A percentile compares a stretch with the other conserved stretches of the same genome.
Conservation (phyloP, 2,797 vertebrate genomes). For the Mustela erminea region DNA sequence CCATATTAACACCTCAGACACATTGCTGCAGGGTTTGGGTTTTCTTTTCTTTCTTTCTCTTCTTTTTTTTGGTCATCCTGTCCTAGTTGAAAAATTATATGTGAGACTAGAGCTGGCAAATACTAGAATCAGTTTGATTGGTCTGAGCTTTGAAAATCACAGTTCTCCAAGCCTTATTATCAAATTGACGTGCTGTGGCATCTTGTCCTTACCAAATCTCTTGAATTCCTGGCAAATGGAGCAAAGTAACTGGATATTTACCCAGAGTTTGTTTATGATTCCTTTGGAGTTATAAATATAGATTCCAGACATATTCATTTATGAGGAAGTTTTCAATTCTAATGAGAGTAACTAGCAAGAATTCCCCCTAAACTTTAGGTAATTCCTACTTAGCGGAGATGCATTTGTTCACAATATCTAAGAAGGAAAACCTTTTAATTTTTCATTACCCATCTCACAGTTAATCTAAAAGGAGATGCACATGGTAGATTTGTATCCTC, state of each 20-base stretch:
- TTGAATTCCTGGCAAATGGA: slow-evolving; percentile 10
- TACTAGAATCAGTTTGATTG: slow-evolving; percentile 69
- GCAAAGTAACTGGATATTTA: slow-evolving; percentile 1
- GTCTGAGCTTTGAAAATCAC: slow-evolving; percentile 82
- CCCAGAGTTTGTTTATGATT: neutral
- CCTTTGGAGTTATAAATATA: neutral
- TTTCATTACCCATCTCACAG: neutral
- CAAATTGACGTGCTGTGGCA: slow-evolving; percentile 69
- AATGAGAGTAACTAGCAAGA: neutral
- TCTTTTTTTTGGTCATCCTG: slow-evolving; percentile 48
- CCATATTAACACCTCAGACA: slow-evolving; percentile 75
- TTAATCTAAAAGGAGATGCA: neutral
- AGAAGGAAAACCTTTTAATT: neutral
- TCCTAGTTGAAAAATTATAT: slow-evolving; percentile 80
- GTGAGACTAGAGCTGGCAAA: slow-evolving; percentile 80
- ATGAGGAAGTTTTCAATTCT: neutral
- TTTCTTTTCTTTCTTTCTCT: neutral
- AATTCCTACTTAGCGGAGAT: neutral
- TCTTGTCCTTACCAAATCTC: slow-evolving; percentile 56
- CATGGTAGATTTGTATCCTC: neutral
- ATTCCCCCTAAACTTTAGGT: neutral
- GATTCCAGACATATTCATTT: neutral
- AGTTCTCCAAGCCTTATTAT: slow-evolving; percentile 77
- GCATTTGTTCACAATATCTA: neutral
- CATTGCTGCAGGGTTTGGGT: neutral